Evolutionary conservation across 2,113 vertebrate species (phyloP).

Genomic region (Ptilorrhoa leucosticta): DNA sequence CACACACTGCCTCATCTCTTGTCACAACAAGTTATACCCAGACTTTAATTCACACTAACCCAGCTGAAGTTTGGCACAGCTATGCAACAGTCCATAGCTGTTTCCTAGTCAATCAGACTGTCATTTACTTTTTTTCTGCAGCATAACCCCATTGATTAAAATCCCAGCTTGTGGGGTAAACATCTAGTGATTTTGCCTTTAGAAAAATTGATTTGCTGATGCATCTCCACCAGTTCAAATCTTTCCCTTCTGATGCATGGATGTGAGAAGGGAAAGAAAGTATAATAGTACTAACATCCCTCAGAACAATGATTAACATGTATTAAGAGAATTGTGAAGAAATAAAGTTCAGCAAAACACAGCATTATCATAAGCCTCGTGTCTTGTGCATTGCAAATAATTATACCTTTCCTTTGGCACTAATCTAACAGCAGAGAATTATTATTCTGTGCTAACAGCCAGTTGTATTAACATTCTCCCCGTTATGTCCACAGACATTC

Average conservation of each 20-base stretch:
- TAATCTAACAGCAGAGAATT: neutral
- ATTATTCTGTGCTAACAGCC: neutral
- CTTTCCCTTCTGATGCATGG: neutral
- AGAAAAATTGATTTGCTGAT: neutral
- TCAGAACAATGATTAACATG: neutral
- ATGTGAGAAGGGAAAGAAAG: neutral
- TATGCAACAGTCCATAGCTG: neutral
- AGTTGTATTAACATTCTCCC: neutral
- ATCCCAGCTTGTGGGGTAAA: neutral
- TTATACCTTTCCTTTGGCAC: neutral
- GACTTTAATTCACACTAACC: neutral
- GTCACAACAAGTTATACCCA: neutral
- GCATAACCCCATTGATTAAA: neutral
- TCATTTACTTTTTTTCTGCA: neutral
- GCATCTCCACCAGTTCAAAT: neutral
- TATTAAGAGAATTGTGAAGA: neutral
- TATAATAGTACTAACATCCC: accelerated
- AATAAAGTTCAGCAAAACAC: neutral
- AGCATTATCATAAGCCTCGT: neutral
- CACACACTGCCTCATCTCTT: neutral
- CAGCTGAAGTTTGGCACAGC: neutral
- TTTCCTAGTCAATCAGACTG: neutral
- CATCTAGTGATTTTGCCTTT: neutral
- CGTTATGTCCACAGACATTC: neutral
- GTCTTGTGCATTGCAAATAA: neutral